A percentile compares a stretch with the other conserved stretches of the same genome.
Evolutionary conservation across 2,888 invertebrate species (phyloP).

Genomic region (Epirrhoe alternata): DNA sequence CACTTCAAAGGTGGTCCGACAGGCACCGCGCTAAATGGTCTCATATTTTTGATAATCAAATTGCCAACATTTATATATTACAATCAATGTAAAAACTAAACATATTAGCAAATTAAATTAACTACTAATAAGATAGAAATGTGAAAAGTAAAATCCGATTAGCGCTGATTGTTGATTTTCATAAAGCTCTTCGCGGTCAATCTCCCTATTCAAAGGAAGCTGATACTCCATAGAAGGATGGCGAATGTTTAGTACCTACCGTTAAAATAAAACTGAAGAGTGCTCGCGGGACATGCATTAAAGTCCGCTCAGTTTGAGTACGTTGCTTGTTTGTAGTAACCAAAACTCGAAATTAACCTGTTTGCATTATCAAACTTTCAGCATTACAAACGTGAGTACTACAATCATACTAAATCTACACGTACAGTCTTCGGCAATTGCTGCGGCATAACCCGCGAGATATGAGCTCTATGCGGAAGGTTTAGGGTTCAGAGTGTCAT

Average conservation of each 20-base stretch:
- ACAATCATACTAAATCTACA: slow-evolving; percentile 18
- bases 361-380: slow-evolving; percentile 5
- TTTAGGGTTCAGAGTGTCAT: slow-evolving; percentile 3
- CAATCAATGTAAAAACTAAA: background rate
- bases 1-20: background rate
- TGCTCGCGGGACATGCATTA: background rate
- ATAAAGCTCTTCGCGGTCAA: background rate
- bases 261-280: background rate
- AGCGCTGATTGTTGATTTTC: too few species aligned
- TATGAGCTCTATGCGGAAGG: background rate
- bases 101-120: too few species aligned
- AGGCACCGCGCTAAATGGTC: background rate
- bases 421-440: slow-evolving; percentile 6
- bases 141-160: too few species aligned
- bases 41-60: background rate
- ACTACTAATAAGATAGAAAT: too few species aligned
- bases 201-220: too few species aligned
- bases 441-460: background rate
- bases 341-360: slow-evolving; percentile 6
- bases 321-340: background rate
- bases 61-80: background rate
- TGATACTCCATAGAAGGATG: too few species aligned
- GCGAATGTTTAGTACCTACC: too few species aligned
- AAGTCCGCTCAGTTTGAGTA: background rate
- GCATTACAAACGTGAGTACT: slow-evolving; percentile 21